phyloP scores from a whole-genome alignment of 92 coral and sea anemone species.

The Actinostola sp. region DNA sequence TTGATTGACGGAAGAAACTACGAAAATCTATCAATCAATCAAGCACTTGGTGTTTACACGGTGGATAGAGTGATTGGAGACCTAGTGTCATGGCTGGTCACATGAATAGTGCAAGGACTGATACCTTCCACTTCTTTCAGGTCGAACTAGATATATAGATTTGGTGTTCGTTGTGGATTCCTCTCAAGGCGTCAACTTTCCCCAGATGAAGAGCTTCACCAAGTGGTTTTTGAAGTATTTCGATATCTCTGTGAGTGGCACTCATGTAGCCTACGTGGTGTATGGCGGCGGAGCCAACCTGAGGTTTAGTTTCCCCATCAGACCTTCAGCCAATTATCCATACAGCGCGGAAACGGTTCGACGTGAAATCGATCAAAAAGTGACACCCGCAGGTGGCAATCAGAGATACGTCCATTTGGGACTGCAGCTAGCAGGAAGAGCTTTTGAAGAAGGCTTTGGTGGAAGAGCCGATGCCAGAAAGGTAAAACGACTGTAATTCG shows the following conservation, averaged over 20 bases:
- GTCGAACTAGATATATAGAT: slow-evolving; percentile 1
- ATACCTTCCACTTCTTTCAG: not conserved
- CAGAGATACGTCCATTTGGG: slow-evolving; percentile 1
- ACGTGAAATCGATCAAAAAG: not conserved
- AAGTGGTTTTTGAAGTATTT: slow-evolving; percentile 10
- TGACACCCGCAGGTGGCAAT: not conserved
- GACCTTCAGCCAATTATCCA: not conserved
- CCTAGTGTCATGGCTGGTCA: too few species aligned
- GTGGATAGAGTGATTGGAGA: too few species aligned
- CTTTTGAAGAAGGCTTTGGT: not conserved
- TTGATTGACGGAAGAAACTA: too few species aligned
- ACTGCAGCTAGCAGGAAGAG: not conserved
- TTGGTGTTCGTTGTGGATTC: slow-evolving; percentile 20
- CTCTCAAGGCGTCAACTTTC: slow-evolving; percentile 10
- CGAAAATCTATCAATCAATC: too few species aligned
- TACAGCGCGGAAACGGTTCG: slow-evolving; percentile 6
- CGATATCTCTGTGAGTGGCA: slow-evolving; percentile 1
- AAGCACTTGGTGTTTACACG: too few species aligned
- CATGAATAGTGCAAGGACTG: too few species aligned
- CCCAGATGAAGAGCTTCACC: slow-evolving; percentile 17
- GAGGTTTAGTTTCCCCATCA: slow-evolving; percentile 7
- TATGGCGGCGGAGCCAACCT: slow-evolving; percentile 2
- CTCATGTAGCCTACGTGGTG: slow-evolving; percentile 11
- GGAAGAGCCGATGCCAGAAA: slow-evolving; percentile 13
- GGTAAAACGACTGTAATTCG: not conserved